These are phyloP conservation scores for Anguilla japonica DNA, from an alignment of 2,113 vertebrate genomes.

Conservation along the genomic window DNA sequence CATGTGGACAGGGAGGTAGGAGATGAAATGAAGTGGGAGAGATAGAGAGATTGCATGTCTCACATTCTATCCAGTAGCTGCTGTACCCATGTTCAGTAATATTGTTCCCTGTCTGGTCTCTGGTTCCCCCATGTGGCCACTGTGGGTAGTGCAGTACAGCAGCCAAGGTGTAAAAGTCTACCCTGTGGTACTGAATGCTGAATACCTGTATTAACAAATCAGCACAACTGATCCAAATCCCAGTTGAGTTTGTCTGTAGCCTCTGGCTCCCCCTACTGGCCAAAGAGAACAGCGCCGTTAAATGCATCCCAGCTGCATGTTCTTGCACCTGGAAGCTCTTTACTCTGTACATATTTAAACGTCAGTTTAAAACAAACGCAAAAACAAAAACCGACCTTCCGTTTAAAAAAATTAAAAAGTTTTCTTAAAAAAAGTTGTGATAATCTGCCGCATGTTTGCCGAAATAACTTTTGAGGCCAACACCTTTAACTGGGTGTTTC, in stretches of 20 bases:
- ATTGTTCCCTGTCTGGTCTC: background rate
- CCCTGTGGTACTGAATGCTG: background rate
- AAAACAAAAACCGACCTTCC: background rate
- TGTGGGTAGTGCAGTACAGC: background rate
- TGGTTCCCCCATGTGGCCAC: background rate
- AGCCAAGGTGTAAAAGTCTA: background rate
- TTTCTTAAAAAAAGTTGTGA: background rate
- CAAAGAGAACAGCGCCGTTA: background rate
- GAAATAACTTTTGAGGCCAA: background rate
- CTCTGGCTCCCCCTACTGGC: slow-evolving; percentile 26
- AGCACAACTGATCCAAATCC: background rate
- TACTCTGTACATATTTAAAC: slow-evolving; percentile 20
- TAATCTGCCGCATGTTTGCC: slow-evolving; percentile 3
- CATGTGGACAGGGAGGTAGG: background rate
- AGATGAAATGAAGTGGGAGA: background rate
- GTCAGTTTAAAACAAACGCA: background rate
- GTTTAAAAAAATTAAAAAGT: background rate
- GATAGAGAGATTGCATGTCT: background rate
- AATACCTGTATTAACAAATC: background rate
- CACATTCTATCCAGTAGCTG: background rate
- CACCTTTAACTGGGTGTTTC: background rate
- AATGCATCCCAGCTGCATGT: background rate
- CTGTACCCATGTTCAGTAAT: background rate
- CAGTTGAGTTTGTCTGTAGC: background rate
- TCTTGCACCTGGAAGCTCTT: background rate